Evolutionary conservation across 2,888 invertebrate species (phyloP).

Genomic region (Leucophenga maculata): DNA sequence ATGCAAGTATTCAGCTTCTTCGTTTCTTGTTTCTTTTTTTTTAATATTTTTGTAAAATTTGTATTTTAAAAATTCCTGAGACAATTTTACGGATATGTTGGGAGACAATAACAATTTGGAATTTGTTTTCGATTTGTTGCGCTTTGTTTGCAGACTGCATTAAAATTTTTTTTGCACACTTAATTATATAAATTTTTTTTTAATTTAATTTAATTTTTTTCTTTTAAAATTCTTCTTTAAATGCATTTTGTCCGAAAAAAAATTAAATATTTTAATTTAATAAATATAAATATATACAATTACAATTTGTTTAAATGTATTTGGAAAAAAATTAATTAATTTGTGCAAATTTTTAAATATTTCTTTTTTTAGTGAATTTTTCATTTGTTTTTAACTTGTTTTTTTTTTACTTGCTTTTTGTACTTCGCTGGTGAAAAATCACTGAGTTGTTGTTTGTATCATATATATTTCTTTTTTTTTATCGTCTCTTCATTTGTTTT

Average conservation of each 20-base stretch:
- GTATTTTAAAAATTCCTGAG: constrained; percentile 63
- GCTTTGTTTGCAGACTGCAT: no score
- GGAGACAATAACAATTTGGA: constrained; percentile 62
- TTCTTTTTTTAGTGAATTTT: constrained; percentile 27
- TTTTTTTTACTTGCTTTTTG: constrained; percentile 56
- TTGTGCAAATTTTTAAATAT: constrained; percentile 4
- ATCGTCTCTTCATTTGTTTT: constrained; percentile 21
- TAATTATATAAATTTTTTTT: neutral
- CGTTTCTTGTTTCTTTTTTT: constrained; percentile 43
- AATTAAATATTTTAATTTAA: neutral
- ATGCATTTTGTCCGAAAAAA: neutral
- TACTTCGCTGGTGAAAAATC: constrained; percentile 73
- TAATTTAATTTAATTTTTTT: constrained; percentile 22
- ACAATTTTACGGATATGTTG: constrained; percentile 70
- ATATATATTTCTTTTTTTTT: constrained; percentile 43
- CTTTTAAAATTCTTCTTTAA: neutral
- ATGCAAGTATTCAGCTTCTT: constrained; percentile 50
- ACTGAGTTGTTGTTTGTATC: constrained; percentile 68
- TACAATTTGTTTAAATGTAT: neutral
- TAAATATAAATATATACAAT: neutral
- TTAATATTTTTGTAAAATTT: constrained; percentile 22
- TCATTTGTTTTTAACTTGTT: constrained; percentile 26
- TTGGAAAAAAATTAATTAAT: neutral
- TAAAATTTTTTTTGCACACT: constrained; percentile 17
- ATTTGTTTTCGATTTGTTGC: constrained; percentile 43